A percentile compares a stretch with the other conserved stretches of the same genome.
These are phyloP conservation scores for Chrysochloris asiatica DNA, from an alignment of 2,113 vertebrate genomes.

Conservation along the genomic window DNA sequence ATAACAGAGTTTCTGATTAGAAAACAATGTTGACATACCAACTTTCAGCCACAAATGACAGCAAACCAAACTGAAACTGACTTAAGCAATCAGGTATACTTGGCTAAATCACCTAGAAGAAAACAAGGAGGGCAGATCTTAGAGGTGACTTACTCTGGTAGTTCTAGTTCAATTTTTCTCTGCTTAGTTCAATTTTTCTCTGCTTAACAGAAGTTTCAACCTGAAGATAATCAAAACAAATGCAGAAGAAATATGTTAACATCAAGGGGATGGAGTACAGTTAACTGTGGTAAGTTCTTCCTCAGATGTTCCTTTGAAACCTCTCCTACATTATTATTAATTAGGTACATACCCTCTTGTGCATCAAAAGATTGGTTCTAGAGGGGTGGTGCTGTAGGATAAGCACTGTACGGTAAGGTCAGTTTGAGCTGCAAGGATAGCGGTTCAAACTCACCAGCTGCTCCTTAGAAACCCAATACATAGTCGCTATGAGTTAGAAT, in stretches of 20 bases:
- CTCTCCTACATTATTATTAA: neutral
- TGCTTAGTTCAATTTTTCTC: neutral
- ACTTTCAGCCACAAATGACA: neutral
- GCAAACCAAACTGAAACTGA: neutral
- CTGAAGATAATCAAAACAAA: neutral
- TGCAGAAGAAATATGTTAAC: neutral
- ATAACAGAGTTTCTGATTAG: neutral
- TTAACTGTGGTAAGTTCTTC: neutral
- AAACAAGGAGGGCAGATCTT: neutral
- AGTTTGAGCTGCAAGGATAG: too few species aligned
- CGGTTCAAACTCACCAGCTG: too few species aligned
- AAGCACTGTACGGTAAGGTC: too few species aligned
- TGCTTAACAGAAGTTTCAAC: neutral
- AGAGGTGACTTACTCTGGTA: neutral
- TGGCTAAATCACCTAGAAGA: neutral
- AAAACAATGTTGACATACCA: neutral
- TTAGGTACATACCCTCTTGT: neutral
- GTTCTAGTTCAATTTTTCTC: neutral
- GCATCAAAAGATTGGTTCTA: neutral
- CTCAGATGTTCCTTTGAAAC: neutral
- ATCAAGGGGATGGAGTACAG: neutral
- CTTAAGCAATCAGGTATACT: neutral
- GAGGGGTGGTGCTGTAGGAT: neutral
- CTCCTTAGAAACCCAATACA: too few species aligned
- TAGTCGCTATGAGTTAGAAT: too few species aligned